Conservation (phyloP, 2,888 invertebrate genomes). For the Parnassius glacialis region DNA sequence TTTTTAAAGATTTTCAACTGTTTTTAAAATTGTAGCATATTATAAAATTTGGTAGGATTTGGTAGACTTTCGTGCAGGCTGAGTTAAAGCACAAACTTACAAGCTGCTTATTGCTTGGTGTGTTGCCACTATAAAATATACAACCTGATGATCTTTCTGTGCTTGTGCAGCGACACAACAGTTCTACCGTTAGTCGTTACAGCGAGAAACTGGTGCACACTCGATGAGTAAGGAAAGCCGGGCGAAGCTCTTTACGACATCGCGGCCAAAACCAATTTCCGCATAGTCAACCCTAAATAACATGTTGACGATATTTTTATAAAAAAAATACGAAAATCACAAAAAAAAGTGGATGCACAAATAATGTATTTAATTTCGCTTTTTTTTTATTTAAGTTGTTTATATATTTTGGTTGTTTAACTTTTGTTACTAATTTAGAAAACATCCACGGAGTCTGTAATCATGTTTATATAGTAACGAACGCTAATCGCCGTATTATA, state of each 20-base stretch:
- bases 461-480: conserved; percentile 38
- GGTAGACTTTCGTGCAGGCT: conserved; percentile 12
- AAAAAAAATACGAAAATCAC: conserved; percentile 60
- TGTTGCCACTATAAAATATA: conserved; percentile 24
- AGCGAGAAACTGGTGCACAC: conserved; percentile 72
- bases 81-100: not conserved
- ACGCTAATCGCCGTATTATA: conserved; percentile 69
- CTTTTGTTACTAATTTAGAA: conserved; percentile 51
- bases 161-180: conserved; percentile 70
- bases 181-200: conserved; percentile 72
- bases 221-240: conserved; percentile 51
- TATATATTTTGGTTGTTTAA: conserved; percentile 74
- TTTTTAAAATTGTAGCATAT: too few species aligned
- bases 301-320: conserved; percentile 65
- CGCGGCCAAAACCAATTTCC: conserved; percentile 52
- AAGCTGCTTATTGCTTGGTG: conserved; percentile 28
- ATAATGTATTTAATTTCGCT: conserved; percentile 67
- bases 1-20: too few species aligned
- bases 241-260: conserved; percentile 58
- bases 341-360: conserved; percentile 76
- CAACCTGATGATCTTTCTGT: conserved; percentile 59
- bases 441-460: conserved; percentile 44
- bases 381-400: conserved; percentile 60
- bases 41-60: conserved; percentile 6
- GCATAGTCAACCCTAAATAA: conserved; percentile 57